These are phyloP conservation scores for Sarcophaga bullata DNA, from an alignment of 1,140 invertebrate genomes.

Conservation along the genomic window DNA sequence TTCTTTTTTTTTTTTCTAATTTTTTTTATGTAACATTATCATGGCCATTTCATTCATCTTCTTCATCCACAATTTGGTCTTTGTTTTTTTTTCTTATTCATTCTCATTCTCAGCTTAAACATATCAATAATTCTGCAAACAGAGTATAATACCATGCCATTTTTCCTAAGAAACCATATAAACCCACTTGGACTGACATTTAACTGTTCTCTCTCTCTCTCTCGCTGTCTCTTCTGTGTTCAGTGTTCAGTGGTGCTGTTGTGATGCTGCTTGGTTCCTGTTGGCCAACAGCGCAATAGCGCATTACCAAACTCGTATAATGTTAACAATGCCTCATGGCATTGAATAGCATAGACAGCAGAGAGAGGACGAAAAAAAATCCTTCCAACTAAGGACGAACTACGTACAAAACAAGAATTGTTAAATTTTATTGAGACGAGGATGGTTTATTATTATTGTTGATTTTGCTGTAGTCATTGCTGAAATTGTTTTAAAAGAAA, in stretches of 20 bases:
- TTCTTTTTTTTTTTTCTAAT: neutral
- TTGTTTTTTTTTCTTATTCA: neutral
- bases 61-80: neutral
- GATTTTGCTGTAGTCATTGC: neutral
- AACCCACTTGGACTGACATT: too few relatives aligned
- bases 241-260: too few relatives aligned
- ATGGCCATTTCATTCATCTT: neutral
- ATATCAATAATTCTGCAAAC: slow-evolving; percentile 16
- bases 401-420: neutral
- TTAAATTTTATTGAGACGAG: slow-evolving; percentile 1
- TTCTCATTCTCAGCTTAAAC: neutral
- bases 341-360: neutral
- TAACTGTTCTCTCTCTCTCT: too few relatives aligned
- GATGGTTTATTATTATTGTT: neutral
- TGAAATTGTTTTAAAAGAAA: neutral
- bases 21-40: neutral
- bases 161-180: neutral
- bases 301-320: neutral
- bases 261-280: too few relatives aligned
- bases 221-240: too few relatives aligned
- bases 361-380: neutral
- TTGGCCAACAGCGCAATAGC: too few relatives aligned
- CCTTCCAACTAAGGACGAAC: too few relatives aligned
- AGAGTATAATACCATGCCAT: neutral
- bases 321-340: slow-evolving; percentile 15